Evolutionary conservation across 2,113 vertebrate genomes (phyloP).

Genomic region (Triplophysa rosa): DNA sequence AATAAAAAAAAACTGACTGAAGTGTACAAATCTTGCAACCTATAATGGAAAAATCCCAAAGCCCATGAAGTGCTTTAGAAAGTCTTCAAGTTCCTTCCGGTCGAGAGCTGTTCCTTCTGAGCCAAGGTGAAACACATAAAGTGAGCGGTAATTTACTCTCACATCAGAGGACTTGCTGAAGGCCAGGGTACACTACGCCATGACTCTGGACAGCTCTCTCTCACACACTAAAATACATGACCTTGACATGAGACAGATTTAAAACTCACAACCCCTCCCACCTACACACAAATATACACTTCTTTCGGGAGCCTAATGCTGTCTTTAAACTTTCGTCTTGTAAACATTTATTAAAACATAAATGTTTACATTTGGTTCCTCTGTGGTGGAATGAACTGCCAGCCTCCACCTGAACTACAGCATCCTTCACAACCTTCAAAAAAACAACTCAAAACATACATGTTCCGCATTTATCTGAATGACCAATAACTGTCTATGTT

Average conservation of each 20-base stretch:
- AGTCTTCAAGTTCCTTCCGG: constrained; percentile 10
- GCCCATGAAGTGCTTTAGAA: neutral
- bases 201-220: constrained; percentile 37
- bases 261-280: neutral
- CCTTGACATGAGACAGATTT: constrained; percentile 50
- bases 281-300: neutral
- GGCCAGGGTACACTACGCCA: constrained; percentile 27
- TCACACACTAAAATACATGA: constrained; percentile 30
- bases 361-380: no score
- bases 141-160: constrained; percentile 26
- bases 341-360: constrained; percentile 46
- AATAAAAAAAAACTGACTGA: neutral
- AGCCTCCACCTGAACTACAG: no score
- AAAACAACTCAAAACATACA: no score
- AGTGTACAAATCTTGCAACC: neutral
- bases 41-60: constrained; percentile 5
- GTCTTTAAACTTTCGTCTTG: constrained; percentile 27
- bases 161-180: constrained; percentile 29
- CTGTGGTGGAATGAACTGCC: no score
- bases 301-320: neutral
- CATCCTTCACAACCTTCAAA: no score
- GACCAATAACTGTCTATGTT: no score
- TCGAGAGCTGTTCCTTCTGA: constrained; percentile 8
- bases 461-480: no score
- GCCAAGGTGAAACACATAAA: constrained; percentile 26